Evolutionary conservation across 2,113 vertebrate species (phyloP), one percentile per base, ranked within the genome.

Genomic region (Neolamprologus modestus): DNA sequence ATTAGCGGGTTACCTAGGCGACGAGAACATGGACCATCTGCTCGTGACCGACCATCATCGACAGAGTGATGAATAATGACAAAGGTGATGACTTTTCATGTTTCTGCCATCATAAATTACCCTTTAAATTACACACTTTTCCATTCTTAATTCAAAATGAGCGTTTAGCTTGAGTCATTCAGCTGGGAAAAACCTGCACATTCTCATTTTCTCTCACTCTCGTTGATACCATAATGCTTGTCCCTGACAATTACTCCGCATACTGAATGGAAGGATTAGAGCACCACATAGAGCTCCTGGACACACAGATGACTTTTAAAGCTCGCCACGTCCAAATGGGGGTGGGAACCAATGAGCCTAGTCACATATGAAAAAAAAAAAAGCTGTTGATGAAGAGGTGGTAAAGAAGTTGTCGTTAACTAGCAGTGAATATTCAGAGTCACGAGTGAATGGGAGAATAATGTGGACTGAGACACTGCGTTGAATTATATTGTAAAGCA

Each of bases 351-450:
- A 28, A 8, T 42, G 37, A 76, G 50, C 53, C 68, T 2, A 33
- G 82, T 55, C 19, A 6, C 47, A 59, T 66, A 35, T 61, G 17
- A 3, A 63, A 37, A n/a, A 86, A 86, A 16, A 80, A 88, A 93
- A 85, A 84, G 19, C 28, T 85, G 89, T 84, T 24, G 54, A 84
- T 82, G 45, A 61, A 85, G 86, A 54, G 61, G 79, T 21, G 59
- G 91, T 85, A 83, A 85, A 83, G 83, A 83, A 54, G 28, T 45
- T 80, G 21, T 82, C 59, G 24, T 50, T 24, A 57, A 68, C 33
- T 59, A 54, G 81, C 57, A 17, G 78, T 16, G 87, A 37, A 76
- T 83, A 89, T 83, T 90, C 88, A 19, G 24, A 80, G 83, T 90
- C 87, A 89, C 19, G 71, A 71, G 7, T 14, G 42, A 57, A 24